Evolutionary conservation across 2,113 vertebrate genomes (phyloP), one percentile per base, ranked within the genome.

Genomic region (Dicaeum eximium): DNA sequence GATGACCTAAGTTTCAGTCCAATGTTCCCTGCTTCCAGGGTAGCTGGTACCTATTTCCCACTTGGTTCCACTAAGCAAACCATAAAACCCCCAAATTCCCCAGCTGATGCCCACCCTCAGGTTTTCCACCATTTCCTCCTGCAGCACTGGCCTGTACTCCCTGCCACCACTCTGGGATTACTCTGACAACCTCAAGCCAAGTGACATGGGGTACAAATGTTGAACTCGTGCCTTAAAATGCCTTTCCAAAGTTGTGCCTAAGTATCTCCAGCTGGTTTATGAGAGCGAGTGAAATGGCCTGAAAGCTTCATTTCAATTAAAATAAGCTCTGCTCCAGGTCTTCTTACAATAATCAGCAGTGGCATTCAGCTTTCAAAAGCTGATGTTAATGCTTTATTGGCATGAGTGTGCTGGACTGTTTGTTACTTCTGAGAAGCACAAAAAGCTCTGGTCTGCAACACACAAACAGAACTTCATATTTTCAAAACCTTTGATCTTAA

Each of bases 291-390:
- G 50, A 94, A 91, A 80, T 45, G 86, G 78, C 70, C 90, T 82
- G 86, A 86, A 78, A 94, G 53, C 72, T 96, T 94, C 24, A 25
- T 78, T 93, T 93, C 86, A 64, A 58, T 91, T 88, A 75, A 80
- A 95, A 61, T 71, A 69, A 69, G 48, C 64, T 80, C 75, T 83
- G 51, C 82, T 91, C 27, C 77, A 86, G 57, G 51, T 96, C 79
- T 80, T 71, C 82, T 81, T 58, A 33, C 83, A 73, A 66, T 56
- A 56, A 47, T 51, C 51, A 53, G 67, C 87, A 80, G 88, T 21
- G 40, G 70, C 44, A 35, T 88, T 85, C 90, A 77, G 27, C 64
- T 82, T 92, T 86, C 67, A 78, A 91, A 96, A 83, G 88, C 75
- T 71, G 62, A 57, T 62, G 44, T 56, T 54, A 80, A 47, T 1